These are phyloP conservation scores for Trichonephila inaurata DNA, from an alignment of 1,140 invertebrate genomes.

Conservation along the genomic window DNA sequence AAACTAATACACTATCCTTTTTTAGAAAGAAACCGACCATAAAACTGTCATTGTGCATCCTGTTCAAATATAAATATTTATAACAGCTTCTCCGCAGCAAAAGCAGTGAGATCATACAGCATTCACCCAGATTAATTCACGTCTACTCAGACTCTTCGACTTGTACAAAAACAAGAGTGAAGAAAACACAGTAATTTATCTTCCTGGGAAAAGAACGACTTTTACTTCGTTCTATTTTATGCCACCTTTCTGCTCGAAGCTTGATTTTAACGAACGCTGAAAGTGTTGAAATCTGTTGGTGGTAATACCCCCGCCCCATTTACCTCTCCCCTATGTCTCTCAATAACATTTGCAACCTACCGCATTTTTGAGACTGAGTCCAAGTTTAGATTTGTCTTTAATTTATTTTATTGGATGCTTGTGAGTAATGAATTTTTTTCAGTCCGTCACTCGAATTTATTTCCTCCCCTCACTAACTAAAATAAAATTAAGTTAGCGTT, in stretches of 20 bases:
- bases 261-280: slow-evolving; percentile 14
- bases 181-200: slow-evolving; percentile 28
- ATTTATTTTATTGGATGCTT: background rate
- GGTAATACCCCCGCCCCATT: background rate
- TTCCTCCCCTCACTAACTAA: background rate
- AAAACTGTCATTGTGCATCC: background rate
- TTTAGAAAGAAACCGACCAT: background rate
- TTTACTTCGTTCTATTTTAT: background rate
- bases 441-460: background rate
- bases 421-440: slow-evolving; percentile 24
- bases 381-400: slow-evolving; percentile 4
- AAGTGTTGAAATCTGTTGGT: background rate
- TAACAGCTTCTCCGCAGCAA: background rate
- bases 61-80: background rate
- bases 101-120: background rate
- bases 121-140: background rate
- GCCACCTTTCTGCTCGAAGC: background rate
- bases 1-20: background rate
- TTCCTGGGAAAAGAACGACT: background rate
- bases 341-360: background rate
- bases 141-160: background rate
- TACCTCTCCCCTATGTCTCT: background rate
- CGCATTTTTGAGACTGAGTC: background rate
- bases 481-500: background rate
- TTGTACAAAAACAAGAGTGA: background rate